Base-by-base conservation (phyloP, 2,888 invertebrate species). In the Synanthedon myopaeformis region DNA sequence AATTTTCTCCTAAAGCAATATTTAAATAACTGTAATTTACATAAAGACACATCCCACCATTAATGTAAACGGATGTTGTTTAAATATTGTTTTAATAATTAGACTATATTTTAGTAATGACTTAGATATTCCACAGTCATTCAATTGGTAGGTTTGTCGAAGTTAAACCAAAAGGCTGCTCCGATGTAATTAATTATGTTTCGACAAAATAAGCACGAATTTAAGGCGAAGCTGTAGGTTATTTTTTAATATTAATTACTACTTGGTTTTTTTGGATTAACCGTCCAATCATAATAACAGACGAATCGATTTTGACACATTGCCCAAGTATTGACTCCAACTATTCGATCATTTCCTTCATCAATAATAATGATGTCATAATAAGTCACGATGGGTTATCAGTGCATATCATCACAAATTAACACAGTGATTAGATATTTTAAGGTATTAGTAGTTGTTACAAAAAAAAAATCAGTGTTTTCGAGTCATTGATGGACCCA, bases 401-500 rank as follows among this genome's bases (percentile, higher is more conserved):
- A 84, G 84, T 87, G 87, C 87, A 87, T 87, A 87, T 87, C 87
- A 87, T 86, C 86, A 87, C 84, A 86, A 85, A 81, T 76, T 79
- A 77, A 79, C 79, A 81, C 87, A 87, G 87, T 86, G 87, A 82
- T 83, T 86, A 87, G 83, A 82, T 84, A 80, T 81, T 81, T 69
- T 84, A 83, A 85, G 87, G 85, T 86, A 85, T 86, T 87, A 85
- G 82, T 86, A 87, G 86, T 75, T 82, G 83, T 85, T 85, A 86
- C 80, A 73, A 45, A 14, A 74, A 79, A 81, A 68, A 77, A 84
- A 84, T 82, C 81, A 78, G 83, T 82, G 76, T 70, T 72, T 83
- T 82, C 70, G 77, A 84, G 85, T 85, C 85, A 85, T 85, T 79
- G 76, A 84, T 74, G 58, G 64, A 78, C 80, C 82, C 86, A 86